Conservation (phyloP, 2,888 invertebrate genomes). For the Drosophila eohydei region DNA sequence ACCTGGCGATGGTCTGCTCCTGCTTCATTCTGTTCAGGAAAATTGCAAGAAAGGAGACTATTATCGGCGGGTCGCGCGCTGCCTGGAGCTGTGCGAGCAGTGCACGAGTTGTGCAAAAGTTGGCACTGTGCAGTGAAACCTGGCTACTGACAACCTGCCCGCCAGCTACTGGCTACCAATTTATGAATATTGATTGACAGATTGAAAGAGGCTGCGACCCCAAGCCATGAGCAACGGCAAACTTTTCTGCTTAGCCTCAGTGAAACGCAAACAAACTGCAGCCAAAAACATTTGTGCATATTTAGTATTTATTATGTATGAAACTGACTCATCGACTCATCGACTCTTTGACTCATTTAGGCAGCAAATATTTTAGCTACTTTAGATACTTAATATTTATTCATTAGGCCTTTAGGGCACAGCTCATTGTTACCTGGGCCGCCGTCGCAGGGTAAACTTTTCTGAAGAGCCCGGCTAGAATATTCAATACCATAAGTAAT, state of each 20-base stretch:
- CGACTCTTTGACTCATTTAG: slow-evolving; percentile 4
- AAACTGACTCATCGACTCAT: slow-evolving; percentile 7
- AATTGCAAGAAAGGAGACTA: slow-evolving; percentile 37
- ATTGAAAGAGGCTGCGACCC: slow-evolving; percentile 29
- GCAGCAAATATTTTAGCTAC: slow-evolving; percentile 3
- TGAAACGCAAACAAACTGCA: slow-evolving; percentile 15
- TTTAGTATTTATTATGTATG: slow-evolving; percentile 29
- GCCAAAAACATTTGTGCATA: slow-evolving; percentile 43
- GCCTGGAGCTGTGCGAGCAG: slow-evolving; percentile 6
- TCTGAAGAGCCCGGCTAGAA: slow-evolving; percentile 23
- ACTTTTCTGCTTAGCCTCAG: slow-evolving; percentile 24
- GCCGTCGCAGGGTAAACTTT: slow-evolving; percentile 30
- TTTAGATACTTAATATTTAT: slow-evolving; percentile 33
- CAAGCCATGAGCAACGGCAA: slow-evolving; percentile 12
- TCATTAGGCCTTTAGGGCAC: slow-evolving; percentile 29
- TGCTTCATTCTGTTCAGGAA: slow-evolving; percentile 11
- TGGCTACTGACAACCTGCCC: slow-evolving; percentile 6
- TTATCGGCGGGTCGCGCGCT: slow-evolving; percentile 14
- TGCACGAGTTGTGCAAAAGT: slow-evolving; percentile 27
- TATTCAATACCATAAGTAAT: slow-evolving; percentile 36
- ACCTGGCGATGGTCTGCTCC: slow-evolving; percentile 14
- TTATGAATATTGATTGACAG: slow-evolving; percentile 59
- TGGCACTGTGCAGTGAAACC: neutral
- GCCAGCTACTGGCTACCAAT: slow-evolving; percentile 24
- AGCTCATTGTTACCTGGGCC: slow-evolving; percentile 21